phyloP scores from a whole-genome alignment of 2,888 invertebrate species.

The Cataglyphis rosenhaueri region DNA sequence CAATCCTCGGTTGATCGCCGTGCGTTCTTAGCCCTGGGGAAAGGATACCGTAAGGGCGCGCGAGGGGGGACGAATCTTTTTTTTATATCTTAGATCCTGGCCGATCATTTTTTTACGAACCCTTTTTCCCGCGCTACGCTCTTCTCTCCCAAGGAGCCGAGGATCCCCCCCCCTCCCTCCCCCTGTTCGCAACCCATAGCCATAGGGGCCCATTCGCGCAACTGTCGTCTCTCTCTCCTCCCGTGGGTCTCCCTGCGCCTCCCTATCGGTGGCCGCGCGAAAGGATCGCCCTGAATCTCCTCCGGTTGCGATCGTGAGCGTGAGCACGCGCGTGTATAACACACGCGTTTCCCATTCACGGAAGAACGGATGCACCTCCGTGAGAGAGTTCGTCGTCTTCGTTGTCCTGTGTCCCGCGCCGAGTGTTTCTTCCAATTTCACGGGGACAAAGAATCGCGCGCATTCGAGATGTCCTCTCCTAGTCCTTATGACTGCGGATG shows the following conservation, averaged over 20 bases:
- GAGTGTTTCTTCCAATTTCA: slow-evolving; percentile 41
- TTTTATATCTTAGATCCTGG: slow-evolving; percentile 82
- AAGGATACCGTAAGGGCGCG: slow-evolving; percentile 78
- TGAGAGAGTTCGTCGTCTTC: slow-evolving; percentile 44
- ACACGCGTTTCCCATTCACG: slow-evolving; percentile 54
- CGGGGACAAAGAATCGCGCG: slow-evolving; percentile 53
- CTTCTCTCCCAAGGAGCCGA: slow-evolving; percentile 65
- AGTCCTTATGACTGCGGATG: slow-evolving; percentile 54
- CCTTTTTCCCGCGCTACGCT: slow-evolving; percentile 78
- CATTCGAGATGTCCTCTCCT: slow-evolving; percentile 36
- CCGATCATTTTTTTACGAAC: slow-evolving; percentile 85
- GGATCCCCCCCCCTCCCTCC: slow-evolving; percentile 23
- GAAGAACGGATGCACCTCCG: slow-evolving; percentile 57
- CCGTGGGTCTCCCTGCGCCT: slow-evolving; percentile 48
- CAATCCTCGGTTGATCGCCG: slow-evolving; percentile 66
- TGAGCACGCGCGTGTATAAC: slow-evolving; percentile 30
- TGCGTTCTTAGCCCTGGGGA: slow-evolving; percentile 73
- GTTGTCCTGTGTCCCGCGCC: slow-evolving; percentile 33
- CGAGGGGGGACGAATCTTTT: slow-evolving; percentile 79
- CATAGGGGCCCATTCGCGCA: slow-evolving; percentile 78
- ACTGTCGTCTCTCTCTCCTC: slow-evolving; percentile 76
- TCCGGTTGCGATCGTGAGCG: slow-evolving; percentile 46
- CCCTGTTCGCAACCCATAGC: slow-evolving; percentile 39
- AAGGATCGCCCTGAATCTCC: slow-evolving; percentile 60
- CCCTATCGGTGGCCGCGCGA: slow-evolving; percentile 35